These are phyloP conservation scores for Uropetala carovei DNA, from an alignment of 2,888 invertebrate species.

Conservation along the genomic window DNA sequence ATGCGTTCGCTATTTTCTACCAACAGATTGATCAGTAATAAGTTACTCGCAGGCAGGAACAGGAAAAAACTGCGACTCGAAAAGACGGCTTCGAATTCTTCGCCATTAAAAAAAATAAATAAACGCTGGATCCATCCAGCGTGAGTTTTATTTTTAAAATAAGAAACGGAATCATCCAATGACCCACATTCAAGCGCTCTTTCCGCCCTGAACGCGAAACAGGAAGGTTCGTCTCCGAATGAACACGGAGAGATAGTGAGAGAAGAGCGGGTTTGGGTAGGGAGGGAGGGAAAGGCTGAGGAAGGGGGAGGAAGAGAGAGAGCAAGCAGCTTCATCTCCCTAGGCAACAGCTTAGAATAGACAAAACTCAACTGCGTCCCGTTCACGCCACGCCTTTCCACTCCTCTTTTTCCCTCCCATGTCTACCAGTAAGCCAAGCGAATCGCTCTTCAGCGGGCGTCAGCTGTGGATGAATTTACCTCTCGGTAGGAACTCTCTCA, in stretches of 20 bases:
- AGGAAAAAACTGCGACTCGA: too few species aligned
- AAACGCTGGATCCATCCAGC: background rate
- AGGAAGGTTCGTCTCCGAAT: background rate
- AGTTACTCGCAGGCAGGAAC: too few species aligned
- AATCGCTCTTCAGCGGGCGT: background rate
- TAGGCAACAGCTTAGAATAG: background rate
- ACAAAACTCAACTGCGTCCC: background rate
- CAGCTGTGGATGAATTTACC: background rate
- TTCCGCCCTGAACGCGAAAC: conserved; percentile 10
- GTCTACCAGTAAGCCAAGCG: conserved; percentile 14
- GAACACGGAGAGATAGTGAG: too few species aligned
- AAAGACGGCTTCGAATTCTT: too few species aligned
- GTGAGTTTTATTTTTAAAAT: background rate
- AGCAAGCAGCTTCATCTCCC: background rate
- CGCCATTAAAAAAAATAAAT: background rate
- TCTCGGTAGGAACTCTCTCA: background rate
- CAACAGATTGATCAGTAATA: too few species aligned
- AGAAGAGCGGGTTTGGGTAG: background rate
- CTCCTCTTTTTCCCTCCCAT: background rate
- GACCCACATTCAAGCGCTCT: conserved; percentile 11
- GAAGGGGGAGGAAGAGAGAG: background rate
- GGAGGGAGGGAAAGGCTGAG: background rate
- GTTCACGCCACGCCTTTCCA: background rate
- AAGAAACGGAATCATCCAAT: background rate
- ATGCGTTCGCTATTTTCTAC: too few species aligned